phyloP scores from a whole-genome alignment of 1,140 invertebrate species.

The Brachionus plicatilis region DNA sequence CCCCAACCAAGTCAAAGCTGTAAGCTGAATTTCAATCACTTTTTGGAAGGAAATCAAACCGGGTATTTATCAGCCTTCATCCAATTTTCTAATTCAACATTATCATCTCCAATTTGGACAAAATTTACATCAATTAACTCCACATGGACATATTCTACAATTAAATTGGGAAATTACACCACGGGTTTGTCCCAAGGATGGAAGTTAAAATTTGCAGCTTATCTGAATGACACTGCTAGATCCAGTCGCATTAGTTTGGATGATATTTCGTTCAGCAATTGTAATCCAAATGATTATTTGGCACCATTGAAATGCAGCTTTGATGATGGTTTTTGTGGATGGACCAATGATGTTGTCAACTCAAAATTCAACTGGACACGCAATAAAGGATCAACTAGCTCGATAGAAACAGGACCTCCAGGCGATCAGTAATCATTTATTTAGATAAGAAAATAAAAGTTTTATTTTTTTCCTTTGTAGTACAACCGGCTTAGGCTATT shows the following conservation, averaged over 20 bases:
- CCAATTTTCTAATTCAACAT: neutral
- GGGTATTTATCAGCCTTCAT: neutral
- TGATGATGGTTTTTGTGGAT: conserved; percentile 47
- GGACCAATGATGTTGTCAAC: conserved; percentile 46
- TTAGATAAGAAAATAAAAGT: neutral
- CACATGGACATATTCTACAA: neutral
- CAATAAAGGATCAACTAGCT: conserved; percentile 6
- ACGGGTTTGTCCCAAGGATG: neutral
- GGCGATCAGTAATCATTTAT: neutral
- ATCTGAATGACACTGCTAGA: neutral
- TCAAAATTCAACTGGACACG: conserved; percentile 38
- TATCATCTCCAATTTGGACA: neutral
- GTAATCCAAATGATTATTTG: neutral
- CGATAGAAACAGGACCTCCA: conserved; percentile 1
- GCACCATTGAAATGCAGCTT: conserved; percentile 46
- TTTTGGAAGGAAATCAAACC: conserved; percentile 35
- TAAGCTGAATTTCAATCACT: conserved; percentile 43
- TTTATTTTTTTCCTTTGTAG: neutral
- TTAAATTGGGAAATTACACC: conserved; percentile 29
- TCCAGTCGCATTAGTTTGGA: neutral
- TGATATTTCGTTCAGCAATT: conserved; percentile 34
- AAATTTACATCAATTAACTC: neutral
- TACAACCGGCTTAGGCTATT: conserved; percentile 44
- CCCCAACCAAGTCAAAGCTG: conserved; percentile 45
- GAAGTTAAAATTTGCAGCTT: neutral